Evolutionary conservation across 2,888 invertebrate species (phyloP).

Genomic region (Lymantria dispar): DNA sequence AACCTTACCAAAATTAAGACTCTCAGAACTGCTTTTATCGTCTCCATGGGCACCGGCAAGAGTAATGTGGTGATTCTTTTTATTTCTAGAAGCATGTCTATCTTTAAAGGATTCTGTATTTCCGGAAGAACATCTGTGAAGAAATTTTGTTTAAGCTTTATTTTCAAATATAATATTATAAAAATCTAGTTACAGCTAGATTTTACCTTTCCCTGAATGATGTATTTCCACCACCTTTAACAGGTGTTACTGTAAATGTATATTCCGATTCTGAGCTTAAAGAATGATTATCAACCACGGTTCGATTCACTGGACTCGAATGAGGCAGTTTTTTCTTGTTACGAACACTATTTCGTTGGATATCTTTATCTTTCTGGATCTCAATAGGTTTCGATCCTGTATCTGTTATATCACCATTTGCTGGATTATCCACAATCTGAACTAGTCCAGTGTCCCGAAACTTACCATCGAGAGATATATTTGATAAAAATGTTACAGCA

Average conservation of each 20-base stretch:
- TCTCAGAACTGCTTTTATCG: slow-evolving; percentile 91
- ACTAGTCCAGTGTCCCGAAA: slow-evolving; percentile 85
- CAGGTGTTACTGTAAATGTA: slow-evolving; percentile 84
- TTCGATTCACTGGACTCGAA: slow-evolving; percentile 59
- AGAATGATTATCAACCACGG: slow-evolving; percentile 79
- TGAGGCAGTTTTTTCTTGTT: slow-evolving; percentile 58
- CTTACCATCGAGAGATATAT: slow-evolving; percentile 96
- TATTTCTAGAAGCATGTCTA: slow-evolving; percentile 53
- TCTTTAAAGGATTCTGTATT: slow-evolving; percentile 67
- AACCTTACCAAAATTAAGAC: slow-evolving; percentile 84
- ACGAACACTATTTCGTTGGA: slow-evolving; percentile 48
- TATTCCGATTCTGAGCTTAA: slow-evolving; percentile 90
- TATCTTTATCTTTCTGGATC: slow-evolving; percentile 50
- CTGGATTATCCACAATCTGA: slow-evolving; percentile 47
- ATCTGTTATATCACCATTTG: slow-evolving; percentile 51
- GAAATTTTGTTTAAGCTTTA: not conserved
- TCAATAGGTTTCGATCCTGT: slow-evolving; percentile 40
- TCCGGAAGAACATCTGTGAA: slow-evolving; percentile 62
- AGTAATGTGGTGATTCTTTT: slow-evolving; percentile 71
- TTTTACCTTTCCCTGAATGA: slow-evolving; percentile 84
- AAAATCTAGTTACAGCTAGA: not conserved
- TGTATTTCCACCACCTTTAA: slow-evolving; percentile 70
- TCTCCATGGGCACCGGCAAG: slow-evolving; percentile 82
- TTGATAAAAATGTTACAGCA: slow-evolving; percentile 96
- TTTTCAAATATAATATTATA: not conserved